Conservation (phyloP, 2,888 invertebrate genomes). For the Chymomyza procnemis region DNA sequence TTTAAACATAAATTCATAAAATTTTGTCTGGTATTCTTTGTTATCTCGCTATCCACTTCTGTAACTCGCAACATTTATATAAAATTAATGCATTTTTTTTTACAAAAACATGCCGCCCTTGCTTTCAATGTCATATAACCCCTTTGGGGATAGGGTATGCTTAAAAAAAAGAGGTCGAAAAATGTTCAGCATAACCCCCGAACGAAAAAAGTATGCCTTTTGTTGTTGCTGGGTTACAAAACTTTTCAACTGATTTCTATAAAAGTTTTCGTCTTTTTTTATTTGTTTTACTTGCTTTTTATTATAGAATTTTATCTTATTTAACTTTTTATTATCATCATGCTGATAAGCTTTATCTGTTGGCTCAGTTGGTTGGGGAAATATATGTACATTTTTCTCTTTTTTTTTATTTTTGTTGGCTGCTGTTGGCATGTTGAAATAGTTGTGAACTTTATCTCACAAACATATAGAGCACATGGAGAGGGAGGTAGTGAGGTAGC, state of each 20-base stretch:
- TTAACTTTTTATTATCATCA: conserved; percentile 59
- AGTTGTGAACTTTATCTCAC: conserved; percentile 60
- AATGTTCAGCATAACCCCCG: background rate
- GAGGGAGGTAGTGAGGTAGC: background rate
- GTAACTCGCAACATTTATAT: no score
- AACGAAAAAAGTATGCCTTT: background rate
- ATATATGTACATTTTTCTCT: background rate
- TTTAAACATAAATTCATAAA: no score
- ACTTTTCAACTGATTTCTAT: background rate
- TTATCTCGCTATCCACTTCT: no score
- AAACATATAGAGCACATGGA: conserved; percentile 15
- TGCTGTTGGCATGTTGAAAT: conserved; percentile 55
- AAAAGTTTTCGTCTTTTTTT: conserved; percentile 3
- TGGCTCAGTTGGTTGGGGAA: conserved; percentile 1
- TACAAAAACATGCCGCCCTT: no score
- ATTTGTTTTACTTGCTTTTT: conserved; percentile 6
- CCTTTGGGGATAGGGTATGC: background rate
- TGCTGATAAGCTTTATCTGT: conserved; percentile 60
- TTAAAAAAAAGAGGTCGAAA: no score
- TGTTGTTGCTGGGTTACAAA: background rate
- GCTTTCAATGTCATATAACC: no score
- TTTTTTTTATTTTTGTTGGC: conserved; percentile 17
- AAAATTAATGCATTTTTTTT: no score
- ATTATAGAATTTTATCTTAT: conserved; percentile 54
- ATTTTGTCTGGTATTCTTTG: no score